Conservation (phyloP, 92 coral and sea anemone genomes). For the Porites divaricata region DNA sequence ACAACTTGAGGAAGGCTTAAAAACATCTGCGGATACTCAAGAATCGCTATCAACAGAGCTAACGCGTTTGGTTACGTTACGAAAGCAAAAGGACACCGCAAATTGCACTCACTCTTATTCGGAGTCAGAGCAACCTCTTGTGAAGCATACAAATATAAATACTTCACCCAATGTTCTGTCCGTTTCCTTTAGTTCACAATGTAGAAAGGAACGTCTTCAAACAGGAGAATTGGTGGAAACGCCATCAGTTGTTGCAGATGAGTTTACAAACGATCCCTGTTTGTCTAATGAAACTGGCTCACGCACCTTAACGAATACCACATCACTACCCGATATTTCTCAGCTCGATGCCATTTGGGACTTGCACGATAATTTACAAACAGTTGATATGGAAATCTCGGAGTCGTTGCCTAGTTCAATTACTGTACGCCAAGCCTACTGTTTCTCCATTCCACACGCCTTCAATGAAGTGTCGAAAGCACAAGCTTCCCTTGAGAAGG, state of each 20-base stretch:
- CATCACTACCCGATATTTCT: neutral
- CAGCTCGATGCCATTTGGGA: neutral
- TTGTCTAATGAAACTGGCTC: neutral
- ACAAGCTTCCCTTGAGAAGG: neutral
- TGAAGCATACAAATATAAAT: neutral
- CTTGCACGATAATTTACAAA: conserved; percentile 2
- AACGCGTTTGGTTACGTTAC: neutral
- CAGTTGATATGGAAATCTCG: conserved; percentile 4
- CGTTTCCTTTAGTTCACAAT: neutral
- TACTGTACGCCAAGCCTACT: neutral
- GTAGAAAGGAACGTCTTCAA: neutral
- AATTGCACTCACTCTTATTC: neutral
- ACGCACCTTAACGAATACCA: neutral
- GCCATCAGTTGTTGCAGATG: neutral
- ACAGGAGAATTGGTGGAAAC: neutral
- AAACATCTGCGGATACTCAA: neutral
- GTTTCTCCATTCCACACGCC: neutral
- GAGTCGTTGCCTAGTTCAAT: conserved; percentile 3
- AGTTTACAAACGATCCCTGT: neutral
- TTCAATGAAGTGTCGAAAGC: too few species aligned
- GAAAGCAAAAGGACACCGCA: neutral
- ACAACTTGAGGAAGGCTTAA: neutral
- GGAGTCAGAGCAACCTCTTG: neutral
- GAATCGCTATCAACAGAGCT: too few species aligned
- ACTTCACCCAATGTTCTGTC: neutral